Conservation (phyloP, 2,888 invertebrate genomes). For the Cheilosia impressa region DNA sequence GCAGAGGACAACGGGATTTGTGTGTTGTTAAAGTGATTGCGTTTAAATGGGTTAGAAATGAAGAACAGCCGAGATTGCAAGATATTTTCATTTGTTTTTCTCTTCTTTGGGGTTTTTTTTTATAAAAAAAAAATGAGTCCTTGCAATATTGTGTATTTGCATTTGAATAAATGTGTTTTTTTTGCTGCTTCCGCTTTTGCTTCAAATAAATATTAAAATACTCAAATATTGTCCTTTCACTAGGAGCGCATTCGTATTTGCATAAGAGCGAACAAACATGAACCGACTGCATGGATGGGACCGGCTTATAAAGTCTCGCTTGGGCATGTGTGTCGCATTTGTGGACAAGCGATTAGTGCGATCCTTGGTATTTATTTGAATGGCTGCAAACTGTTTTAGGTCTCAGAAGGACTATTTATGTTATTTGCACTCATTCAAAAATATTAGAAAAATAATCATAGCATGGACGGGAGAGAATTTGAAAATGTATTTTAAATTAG, state of each 20-base stretch:
- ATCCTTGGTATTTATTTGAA: conserved; percentile 1
- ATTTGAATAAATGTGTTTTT: conserved; percentile 1
- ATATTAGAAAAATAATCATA: no score
- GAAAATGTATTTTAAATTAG: no score
- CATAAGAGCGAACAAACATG: conserved; percentile 54
- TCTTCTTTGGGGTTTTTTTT: conserved; percentile 4
- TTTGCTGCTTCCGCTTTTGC: conserved; percentile 47
- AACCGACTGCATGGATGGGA: conserved; percentile 41
- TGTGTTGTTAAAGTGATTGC: conserved; percentile 50
- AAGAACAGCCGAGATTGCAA: conserved; percentile 32
- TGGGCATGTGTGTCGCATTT: neutral
- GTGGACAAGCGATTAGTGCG: neutral
- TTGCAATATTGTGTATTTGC: conserved; percentile 47
- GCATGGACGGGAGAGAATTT: no score
- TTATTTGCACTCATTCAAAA: neutral
- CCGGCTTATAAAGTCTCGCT: neutral
- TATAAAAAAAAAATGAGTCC: conserved; percentile 24
- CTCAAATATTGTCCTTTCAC: conserved; percentile 67
- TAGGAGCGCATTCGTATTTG: conserved; percentile 60
- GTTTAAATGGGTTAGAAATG: conserved; percentile 64
- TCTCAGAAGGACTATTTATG: neutral
- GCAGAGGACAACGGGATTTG: conserved; percentile 20
- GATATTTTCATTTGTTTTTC: conserved; percentile 19
- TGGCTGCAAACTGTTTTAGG: neutral
- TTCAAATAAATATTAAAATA: conserved; percentile 73